Evolutionary conservation across 2,113 vertebrate species (phyloP), one percentile per base, ranked within the genome.

Genomic region (Tricholaema leucomelas): DNA sequence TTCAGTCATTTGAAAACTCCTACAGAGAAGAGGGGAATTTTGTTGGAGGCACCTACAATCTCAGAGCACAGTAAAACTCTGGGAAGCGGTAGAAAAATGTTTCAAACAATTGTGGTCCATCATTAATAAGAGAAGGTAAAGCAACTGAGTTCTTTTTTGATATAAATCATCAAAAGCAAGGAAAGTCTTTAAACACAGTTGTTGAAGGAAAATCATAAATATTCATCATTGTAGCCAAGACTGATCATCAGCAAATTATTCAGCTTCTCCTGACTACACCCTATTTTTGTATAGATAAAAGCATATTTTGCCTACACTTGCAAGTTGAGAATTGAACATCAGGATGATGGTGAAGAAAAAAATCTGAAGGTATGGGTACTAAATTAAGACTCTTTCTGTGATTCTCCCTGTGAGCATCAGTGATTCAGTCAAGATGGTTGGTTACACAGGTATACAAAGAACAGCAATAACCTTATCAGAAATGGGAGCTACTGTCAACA

Each of bases 221-320:
- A 93, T 91, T 74, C 86, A 74, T 76, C 18, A 15, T 40, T 59
- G 63, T 40, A 95, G 93, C 91, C 92, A 95, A 93, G 88, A 80
- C 86, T 76, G 81, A 95, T 96, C 91, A 91, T 82, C 92, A 88
- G 61, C 6, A 4, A 91, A 81, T 95, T 95, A 95, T 92, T 96
- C 91, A 94, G 14, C 71, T 94, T 87, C 59, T 70, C 86, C 86
- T 80, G 93, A 82, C 91, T 73, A 89, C 94, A 91, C 94, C 95
- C 93, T 87, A 81, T 93, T 96, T 91, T 91, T 73, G 64, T 93
- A 64, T 74, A 92, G 93, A 93, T 96, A 83, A 92, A 96, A 91
- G 81, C 82, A 85, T 94, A 83, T 94, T 96, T 94, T 94, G 17
- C 40, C 85, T 91, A 15, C 60, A 67, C 93, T 95, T 87, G 64